These are phyloP conservation scores for Scaptomyza montana DNA, from an alignment of 1,140 invertebrate genomes.

Conservation along the genomic window DNA sequence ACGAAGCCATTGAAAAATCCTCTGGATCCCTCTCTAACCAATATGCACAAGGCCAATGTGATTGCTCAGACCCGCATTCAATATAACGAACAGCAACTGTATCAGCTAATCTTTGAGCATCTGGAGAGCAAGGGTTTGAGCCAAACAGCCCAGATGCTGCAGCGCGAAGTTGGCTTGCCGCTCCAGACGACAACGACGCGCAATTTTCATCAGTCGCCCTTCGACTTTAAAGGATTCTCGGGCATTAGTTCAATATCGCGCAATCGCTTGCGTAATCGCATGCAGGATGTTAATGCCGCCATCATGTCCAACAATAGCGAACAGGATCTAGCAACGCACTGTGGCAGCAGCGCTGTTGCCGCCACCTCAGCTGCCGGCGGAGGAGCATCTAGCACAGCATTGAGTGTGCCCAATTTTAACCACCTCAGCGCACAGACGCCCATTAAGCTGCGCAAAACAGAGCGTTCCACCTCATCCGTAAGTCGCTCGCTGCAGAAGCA, in stretches of 20 bases:
- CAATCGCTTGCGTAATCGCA: constrained; percentile 69
- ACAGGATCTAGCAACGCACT: constrained; percentile 28
- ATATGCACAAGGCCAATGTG: constrained; percentile 96
- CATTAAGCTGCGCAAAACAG: constrained; percentile 60
- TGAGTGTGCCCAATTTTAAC: constrained; percentile 53
- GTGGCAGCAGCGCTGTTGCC: constrained; percentile 9
- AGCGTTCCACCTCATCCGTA: constrained; percentile 63
- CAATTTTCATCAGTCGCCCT: constrained; percentile 85
- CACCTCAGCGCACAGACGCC: constrained; percentile 57
- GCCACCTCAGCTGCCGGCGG: background rate
- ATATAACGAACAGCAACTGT: constrained; percentile 96
- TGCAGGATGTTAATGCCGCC: constrained; percentile 76
- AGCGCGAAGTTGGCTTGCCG: constrained; percentile 89
- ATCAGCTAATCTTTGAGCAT: constrained; percentile 96
- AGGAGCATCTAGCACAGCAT: background rate
- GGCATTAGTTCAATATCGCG: constrained; percentile 56
- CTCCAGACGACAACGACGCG: constrained; percentile 72
- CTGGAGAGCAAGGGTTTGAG: constrained; percentile 90
- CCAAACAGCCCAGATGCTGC: constrained; percentile 89
- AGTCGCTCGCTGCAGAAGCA: constrained; percentile 89
- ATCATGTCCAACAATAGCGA: constrained; percentile 56
- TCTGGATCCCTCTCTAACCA: constrained; percentile 92
- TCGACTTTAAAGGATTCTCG: constrained; percentile 84
- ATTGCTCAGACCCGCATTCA: constrained; percentile 97
- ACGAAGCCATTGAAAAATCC: constrained; percentile 91